Base-by-base conservation (phyloP, 2,888 invertebrate species). In the Leptopilina syphax region DNA sequence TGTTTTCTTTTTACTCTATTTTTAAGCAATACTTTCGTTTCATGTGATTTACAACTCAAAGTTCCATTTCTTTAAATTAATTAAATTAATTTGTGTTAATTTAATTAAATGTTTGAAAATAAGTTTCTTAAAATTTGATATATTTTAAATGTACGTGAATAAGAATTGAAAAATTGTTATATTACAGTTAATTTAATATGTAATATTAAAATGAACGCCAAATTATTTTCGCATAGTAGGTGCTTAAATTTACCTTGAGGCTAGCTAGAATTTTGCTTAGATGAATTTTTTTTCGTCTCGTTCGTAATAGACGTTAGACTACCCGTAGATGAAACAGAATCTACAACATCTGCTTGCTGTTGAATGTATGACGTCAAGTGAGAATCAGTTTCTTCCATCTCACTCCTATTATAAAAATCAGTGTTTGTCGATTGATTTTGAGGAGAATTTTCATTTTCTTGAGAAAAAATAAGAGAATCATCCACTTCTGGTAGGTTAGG, bases 181-280 rank as follows among this genome's bases (percentile, higher is more conserved):
- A 73, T 73, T 57, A 73, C 9, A 73, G 57, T 50, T 60, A 73
- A 79, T 60, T 78, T 5, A 60, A 78, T 24, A 65, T 77, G 85
- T 84, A 86, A 81, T 90, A 91, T 91, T 92, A 91, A 90, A 89
- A 90, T 89, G 87, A 85, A 87, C 84, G 87, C 87, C 85, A 88
- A 87, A 88, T 84, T 90, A 88, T 84, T 90, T 89, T 89, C 89
- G 83, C 87, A 88, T 86, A 85, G 88, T 90, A 90, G 81, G 86
- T 89, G 88, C 85, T 90, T 90, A 79, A 86, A 85, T 90, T 92
- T 91, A 91, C 91, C 91, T 92, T 91, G 92, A 88, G 90, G 92
- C 91, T 92, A 92, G 91, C 92, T 92, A 87, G 85, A 80, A 78
- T 88, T 91, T 80, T 86, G 89, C 79, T 91, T 91, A 76, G 87